phyloP scores from a whole-genome alignment of 2,113 vertebrate species.

The Oophaga pumilio region DNA sequence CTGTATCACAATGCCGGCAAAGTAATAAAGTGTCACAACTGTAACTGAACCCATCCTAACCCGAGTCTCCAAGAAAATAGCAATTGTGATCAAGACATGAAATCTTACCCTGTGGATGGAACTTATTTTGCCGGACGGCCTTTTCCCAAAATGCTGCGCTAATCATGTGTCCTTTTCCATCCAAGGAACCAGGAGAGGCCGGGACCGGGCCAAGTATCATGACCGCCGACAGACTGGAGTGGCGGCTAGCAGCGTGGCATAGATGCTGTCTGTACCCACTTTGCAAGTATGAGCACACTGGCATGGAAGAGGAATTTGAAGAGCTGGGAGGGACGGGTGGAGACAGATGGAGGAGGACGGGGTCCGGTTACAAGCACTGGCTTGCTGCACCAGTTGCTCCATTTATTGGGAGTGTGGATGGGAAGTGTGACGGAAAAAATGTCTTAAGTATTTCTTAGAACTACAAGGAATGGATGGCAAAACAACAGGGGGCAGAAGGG shows the following conservation, averaged over 20 bases:
- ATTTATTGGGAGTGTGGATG: not conserved
- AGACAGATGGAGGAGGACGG: slow-evolving; percentile 32
- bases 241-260: slow-evolving; percentile 24
- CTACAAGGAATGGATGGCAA: not conserved
- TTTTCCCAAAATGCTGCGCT: slow-evolving; percentile 24
- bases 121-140: not conserved
- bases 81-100: not conserved
- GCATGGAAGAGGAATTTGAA: slow-evolving; percentile 42
- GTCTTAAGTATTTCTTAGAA: not conserved
- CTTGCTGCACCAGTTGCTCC: slow-evolving; percentile 47
- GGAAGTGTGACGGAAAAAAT: slow-evolving; percentile 13
- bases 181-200: not conserved
- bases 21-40: too few relatives aligned
- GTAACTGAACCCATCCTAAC: not conserved
- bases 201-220: slow-evolving; percentile 52
- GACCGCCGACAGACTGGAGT: not conserved
- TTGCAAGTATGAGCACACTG: slow-evolving; percentile 15
- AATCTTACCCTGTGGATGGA: slow-evolving; percentile 12
- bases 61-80: not conserved
- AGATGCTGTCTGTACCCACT: slow-evolving; percentile 19
- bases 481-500: too few relatives aligned
- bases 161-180: slow-evolving; percentile 49
- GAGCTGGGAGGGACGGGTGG: slow-evolving; percentile 43
- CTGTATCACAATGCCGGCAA: too few relatives aligned
- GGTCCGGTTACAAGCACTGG: slow-evolving; percentile 37